A percentile compares a stretch with the other conserved stretches of the same genome.
These are phyloP conservation scores for Melitaea cinxia DNA, from an alignment of 1,140 invertebrate genomes.

Conservation along the genomic window DNA sequence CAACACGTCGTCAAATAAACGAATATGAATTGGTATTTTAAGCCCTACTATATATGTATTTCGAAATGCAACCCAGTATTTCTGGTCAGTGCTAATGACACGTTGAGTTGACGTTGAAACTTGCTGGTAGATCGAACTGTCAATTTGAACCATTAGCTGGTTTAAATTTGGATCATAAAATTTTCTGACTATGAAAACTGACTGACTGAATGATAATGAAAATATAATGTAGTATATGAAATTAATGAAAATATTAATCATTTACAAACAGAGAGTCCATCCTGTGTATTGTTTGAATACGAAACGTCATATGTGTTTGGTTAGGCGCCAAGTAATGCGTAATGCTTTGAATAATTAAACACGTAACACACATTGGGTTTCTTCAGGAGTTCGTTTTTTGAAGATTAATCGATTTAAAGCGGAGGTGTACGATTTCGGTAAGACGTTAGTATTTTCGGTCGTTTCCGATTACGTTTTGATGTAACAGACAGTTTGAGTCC, in stretches of 20 bases:
- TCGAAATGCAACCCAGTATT: too few relatives aligned
- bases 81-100: too few relatives aligned
- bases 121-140: too few relatives aligned
- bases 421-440: constrained; percentile 15
- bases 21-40: too few relatives aligned
- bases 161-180: too few relatives aligned
- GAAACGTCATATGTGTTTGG: constrained; percentile 29
- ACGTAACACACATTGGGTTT: constrained; percentile 16
- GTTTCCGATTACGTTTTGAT: background rate
- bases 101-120: too few relatives aligned
- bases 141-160: too few relatives aligned
- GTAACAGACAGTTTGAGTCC: background rate
- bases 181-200: too few relatives aligned
- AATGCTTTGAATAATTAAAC: constrained; percentile 29
- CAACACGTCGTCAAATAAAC: too few relatives aligned
- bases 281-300: background rate
- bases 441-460: background rate
- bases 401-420: constrained; percentile 18
- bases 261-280: background rate
- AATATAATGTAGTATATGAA: too few relatives aligned
- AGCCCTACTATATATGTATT: too few relatives aligned
- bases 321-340: constrained; percentile 29
- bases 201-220: too few relatives aligned
- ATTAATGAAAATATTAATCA: background rate
- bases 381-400: constrained; percentile 11